These are phyloP conservation scores for Notocelia uddmanniana DNA, from an alignment of 2,888 invertebrate species.

Conservation along the genomic window DNA sequence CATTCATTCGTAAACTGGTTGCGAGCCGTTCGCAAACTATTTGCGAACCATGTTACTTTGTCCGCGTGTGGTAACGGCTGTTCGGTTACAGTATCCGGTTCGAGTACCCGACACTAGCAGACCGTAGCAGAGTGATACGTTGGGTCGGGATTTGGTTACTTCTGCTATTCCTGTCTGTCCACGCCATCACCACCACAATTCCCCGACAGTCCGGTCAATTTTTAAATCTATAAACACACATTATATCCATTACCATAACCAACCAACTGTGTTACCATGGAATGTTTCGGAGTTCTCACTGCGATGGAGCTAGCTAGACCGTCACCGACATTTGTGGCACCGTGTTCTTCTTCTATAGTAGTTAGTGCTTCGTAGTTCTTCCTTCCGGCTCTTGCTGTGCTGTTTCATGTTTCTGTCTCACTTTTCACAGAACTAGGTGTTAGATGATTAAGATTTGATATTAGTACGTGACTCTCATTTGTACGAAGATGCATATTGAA, in stretches of 20 bases:
- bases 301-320: neutral
- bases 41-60: too few species aligned
- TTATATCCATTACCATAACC: neutral
- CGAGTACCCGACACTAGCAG: too few species aligned
- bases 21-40: too few species aligned
- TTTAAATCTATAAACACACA: too few species aligned
- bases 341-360: slow-evolving; percentile 19
- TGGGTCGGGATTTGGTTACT: too few species aligned
- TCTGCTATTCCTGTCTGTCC: too few species aligned
- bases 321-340: slow-evolving; percentile 8
- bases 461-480: slow-evolving; percentile 5
- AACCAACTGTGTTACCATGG: slow-evolving; percentile 22
- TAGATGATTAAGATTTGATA: slow-evolving; percentile 1
- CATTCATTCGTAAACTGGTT: too few species aligned
- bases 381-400: slow-evolving; percentile 24
- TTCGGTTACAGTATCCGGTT: too few species aligned
- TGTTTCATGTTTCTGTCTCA: slow-evolving; percentile 30
- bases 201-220: neutral
- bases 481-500: neutral
- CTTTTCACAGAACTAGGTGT: slow-evolving; percentile 8
- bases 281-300: neutral
- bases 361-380: slow-evolving; percentile 32
- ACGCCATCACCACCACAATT: too few species aligned
- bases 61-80: too few species aligned
- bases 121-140: too few species aligned